Percentiles rank a stretch among this genome's conserved stretches.
phyloP scores from a whole-genome alignment of 2,888 invertebrate genomes.

The Cheilosia grossa region DNA sequence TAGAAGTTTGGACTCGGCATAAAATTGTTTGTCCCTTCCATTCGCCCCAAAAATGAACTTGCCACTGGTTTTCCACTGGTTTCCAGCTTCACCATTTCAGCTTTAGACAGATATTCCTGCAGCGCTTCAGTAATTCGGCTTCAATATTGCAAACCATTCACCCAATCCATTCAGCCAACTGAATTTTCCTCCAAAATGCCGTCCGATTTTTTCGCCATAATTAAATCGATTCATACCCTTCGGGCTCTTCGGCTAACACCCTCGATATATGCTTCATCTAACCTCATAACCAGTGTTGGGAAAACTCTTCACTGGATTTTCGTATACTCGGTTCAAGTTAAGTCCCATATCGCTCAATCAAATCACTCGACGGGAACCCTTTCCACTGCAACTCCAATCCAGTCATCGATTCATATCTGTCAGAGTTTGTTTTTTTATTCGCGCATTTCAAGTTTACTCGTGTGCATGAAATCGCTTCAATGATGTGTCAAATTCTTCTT shows the following conservation, averaged over 20 bases:
- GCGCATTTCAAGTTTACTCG: slow-evolving; percentile 40
- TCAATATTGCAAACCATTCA: too few relatives aligned
- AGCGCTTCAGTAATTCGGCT: too few relatives aligned
- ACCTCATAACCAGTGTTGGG: not conserved
- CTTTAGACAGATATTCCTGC: too few relatives aligned
- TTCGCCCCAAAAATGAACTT: too few relatives aligned
- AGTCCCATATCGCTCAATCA: slow-evolving; percentile 45
- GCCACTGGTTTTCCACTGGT: too few relatives aligned
- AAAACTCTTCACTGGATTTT: not conserved
- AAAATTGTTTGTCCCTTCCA: too few relatives aligned
- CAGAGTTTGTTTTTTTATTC: slow-evolving; percentile 20
- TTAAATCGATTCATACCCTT: slow-evolving; percentile 13
- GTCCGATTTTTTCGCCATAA: not conserved
- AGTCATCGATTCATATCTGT: slow-evolving; percentile 47
- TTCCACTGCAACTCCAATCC: slow-evolving; percentile 33
- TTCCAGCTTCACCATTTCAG: too few relatives aligned
- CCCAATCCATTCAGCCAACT: too few relatives aligned
- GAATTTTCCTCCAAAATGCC: not conserved
- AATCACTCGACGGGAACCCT: slow-evolving; percentile 37
- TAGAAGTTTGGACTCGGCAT: too few relatives aligned
- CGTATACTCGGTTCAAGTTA: slow-evolving; percentile 18
- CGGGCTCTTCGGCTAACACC: not conserved
- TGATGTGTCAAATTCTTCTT: slow-evolving; percentile 53
- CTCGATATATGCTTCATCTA: not conserved
- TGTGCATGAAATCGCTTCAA: slow-evolving; percentile 62